Base-by-base conservation (phyloP, 2,797 vertebrate species). In the Bucorvus abyssinicus region DNA sequence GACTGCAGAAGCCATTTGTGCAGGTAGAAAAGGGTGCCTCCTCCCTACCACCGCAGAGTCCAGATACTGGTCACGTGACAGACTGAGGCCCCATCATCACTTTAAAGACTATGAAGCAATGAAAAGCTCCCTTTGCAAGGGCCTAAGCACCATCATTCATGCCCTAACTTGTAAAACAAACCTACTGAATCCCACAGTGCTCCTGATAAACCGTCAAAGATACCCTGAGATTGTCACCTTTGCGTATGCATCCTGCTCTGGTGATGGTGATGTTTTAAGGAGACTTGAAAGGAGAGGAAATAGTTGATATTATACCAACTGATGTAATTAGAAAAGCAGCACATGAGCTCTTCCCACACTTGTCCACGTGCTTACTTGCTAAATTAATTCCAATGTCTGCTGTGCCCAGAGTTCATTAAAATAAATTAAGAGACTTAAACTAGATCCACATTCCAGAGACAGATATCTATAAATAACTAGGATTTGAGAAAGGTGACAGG, bases 401-500 rank as follows among this genome's bases (percentile, higher is more conserved):
- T 69, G 30, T 36, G 42, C 65, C 47, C 50, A 63, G 70, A 88
- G 56, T 70, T 91, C 89, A 93, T 52, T 23, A 44, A 82, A 89
- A 89, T n/a, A 36, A 93, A 84, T 61, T 44, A 60, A 86, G 49
- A 71, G 27, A 89, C 20, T 95, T 57, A 77, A 94, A 92, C 12
- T n/a, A 90, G 68, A 86, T 30, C 34, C 26, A 61, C 20, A 30
- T 83, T 80, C 49, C 49, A 92, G 38, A 57, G n/a, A 87, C 26
- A 89, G n/a, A 67, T 9, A 74, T 53, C 22, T 86, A 45, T 47
- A 96, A 93, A 86, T 59, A 80, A 14, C 19, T 61, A n/a, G 10
- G 40, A 85, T 64, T 61, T 75, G 15, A 13, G 49, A 89, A 93
- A 71, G 10, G 44, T 61, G 50, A 87, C 22, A 70, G 38, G 36